Evolutionary conservation across 2,113 vertebrate species (phyloP), one percentile per base, ranked within the genome.

Genomic region (Colistium nudipinnis): DNA sequence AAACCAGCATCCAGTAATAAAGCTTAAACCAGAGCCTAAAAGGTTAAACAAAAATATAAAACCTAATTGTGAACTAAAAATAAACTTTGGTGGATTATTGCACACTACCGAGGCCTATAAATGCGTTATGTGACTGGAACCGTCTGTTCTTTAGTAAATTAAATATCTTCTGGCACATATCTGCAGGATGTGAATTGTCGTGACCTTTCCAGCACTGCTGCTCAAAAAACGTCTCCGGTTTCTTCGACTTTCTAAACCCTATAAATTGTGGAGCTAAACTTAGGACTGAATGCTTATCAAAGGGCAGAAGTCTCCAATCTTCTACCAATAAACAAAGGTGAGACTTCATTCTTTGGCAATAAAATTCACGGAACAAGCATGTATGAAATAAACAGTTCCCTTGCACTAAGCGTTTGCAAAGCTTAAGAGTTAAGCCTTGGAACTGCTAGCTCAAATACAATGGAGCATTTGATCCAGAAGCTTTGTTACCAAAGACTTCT

Each of bases 191-290:
- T 28, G 4, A 10, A n/a, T 31, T 70, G 22, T n/a, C 30, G 38
- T 1, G 16, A 74, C 68, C 44, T 70, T 47, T 22, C 22, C 47
- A 53, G 7, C 16, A 19, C 49, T 70, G 62, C 54, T 62, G 5
- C 60, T 57, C 30, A 19, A n/a, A 67, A 19, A 55, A 28, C 48
- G 67, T 83, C 85, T 91, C 85, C 47, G 43, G 75, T 91, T 88
- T 79, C 87, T 28, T 76, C 20, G 54, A 47, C 76, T 76, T 80
- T 74, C 19, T 74, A 65, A 70, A 76, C 16, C 33, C 59, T 51
- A 33, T 61, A 36, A 73, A 80, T 51, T 57, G 45, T 77, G 70
- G 24, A 59, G 80, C 86, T 88, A 91, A 87, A 89, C 74, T 87
- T 91, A 90, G 87, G 47, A 35, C 33, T 44, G 51, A 68, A 81